These are phyloP conservation scores for Fulmarus glacialis DNA, from an alignment of 2,113 vertebrate genomes.

Conservation along the genomic window DNA sequence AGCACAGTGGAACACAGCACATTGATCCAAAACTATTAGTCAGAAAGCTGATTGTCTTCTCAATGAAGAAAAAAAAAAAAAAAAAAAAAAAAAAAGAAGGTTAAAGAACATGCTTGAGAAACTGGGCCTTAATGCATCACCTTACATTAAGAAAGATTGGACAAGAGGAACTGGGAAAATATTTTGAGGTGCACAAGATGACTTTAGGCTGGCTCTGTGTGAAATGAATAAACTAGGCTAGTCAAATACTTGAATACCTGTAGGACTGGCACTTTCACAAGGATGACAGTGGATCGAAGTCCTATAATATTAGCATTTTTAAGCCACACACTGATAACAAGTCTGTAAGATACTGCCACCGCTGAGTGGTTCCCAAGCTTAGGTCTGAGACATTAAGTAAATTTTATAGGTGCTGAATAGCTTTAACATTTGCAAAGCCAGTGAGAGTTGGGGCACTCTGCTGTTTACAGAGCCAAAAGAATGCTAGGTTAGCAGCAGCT, in stretches of 20 bases:
- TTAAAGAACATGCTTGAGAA: neutral
- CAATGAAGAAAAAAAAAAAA: no score
- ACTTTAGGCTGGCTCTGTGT: neutral
- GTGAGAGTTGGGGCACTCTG: neutral
- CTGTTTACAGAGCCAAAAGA: neutral
- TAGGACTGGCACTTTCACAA: neutral
- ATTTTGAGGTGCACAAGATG: neutral
- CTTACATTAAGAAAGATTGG: neutral
- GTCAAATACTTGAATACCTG: neutral
- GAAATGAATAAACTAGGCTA: neutral
- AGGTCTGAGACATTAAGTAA: neutral
- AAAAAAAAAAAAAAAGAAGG: neutral
- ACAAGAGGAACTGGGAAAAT: neutral
- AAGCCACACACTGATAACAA: neutral
- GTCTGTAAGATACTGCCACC: neutral
- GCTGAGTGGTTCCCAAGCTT: neutral
- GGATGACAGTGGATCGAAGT: neutral
- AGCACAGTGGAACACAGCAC: neutral
- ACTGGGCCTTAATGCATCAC: neutral
- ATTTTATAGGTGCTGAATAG: neutral
- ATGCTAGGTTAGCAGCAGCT: neutral
- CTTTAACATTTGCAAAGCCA: neutral
- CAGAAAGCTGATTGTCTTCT: neutral
- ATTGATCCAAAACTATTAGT: neutral
- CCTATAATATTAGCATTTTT: neutral